Evolutionary conservation across 2,113 vertebrate species (phyloP), one percentile per base, ranked within the genome.

Genomic region (Coryphaenoides rupestris): DNA sequence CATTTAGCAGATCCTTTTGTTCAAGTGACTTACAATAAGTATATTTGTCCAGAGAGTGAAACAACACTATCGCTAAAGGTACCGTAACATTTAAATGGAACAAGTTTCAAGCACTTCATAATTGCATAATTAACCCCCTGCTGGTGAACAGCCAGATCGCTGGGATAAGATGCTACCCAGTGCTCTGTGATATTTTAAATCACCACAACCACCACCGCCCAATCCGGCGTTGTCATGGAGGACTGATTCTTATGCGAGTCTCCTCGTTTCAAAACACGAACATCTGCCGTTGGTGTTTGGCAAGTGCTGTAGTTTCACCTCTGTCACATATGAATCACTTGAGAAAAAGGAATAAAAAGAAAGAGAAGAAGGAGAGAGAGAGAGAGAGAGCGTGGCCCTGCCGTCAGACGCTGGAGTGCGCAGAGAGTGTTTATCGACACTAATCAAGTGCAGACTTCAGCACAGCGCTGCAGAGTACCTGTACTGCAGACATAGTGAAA

Each of bases 201-300:
- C 33, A 40, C 33, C 28, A 33, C 28, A 1, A 33, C 6, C 28
- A 33, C 28, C 28, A 5, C 28, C 33, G 13, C 4, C 33, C 33
- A 9, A 40, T 9, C 33, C 33, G 6, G 0, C 1, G 52, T 62
- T 72, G 15, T 26, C 55, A 21, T 57, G 60, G 33, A 56, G 46
- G 45, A 66, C 40, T 45, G 40, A 62, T 66, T 75, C 60, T 40
- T 40, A 40, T 40, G 4, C 33, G 33, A 40, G 33, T 40, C 6
- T 40, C 33, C 33, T 40, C 33, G 13, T 40, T 40, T 76, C 73
- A 64, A 68, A 69, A 70, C 65, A 56, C 21, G 40, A 73, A 83
- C 80, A 85, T 82, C 79, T 86, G 80, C 47, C 69, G 13, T 40
- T 9, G 24, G 68, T 19, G 40, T 17, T 59, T 70, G 65, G 71